Evolutionary conservation across 2,888 invertebrate genomes (phyloP), one percentile per base, ranked within the genome.

Genomic region (Stegana nigrithorax): DNA sequence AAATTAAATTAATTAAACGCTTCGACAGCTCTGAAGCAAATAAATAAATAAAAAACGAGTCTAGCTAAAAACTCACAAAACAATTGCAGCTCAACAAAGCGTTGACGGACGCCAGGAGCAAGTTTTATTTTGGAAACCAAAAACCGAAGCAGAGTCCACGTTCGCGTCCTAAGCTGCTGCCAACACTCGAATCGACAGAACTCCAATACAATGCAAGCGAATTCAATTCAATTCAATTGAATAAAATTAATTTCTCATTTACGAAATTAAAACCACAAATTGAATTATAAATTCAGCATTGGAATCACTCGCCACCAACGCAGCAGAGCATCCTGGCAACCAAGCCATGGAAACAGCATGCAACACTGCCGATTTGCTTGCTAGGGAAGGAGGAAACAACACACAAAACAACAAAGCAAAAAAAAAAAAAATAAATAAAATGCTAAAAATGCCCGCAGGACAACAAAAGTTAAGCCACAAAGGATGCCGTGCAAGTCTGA

Each of bases 161-260:
- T n/a, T n/a, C n/a, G n/a, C n/a, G n/a, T n/a, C n/a, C n/a, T n/a
- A n/a, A n/a, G n/a, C n/a, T n/a, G n/a, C n/a, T n/a, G n/a, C n/a
- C n/a, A n/a, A n/a, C n/a, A n/a, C n/a, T n/a, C n/a, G n/a, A n/a
- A n/a, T n/a, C n/a, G n/a, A n/a, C n/a, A n/a, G n/a, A n/a, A n/a
- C 32, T 32, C 12, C 12, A 32, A 12, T 32, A 32, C 6, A 8
- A 32, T 32, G 32, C 32, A 32, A 32, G 32, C 32, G 6, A 8
- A 32, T 8, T 8, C 32, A 32, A 32, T 12, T 32, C 7, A 6
- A 25, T 32, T 62, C 69, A 78, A 78, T 76, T 80, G 72, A 73
- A 74, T 73, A 72, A 80, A 78, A 81, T 78, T 78, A 78, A 75
- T 70, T 75, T 78, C 72, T 63, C 81, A 80, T 78, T 81, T 81